Evolutionary conservation across 37 sponge, comb jelly and placozoan genomes (phyloP).

Genomic region (Ianthella basta): DNA sequence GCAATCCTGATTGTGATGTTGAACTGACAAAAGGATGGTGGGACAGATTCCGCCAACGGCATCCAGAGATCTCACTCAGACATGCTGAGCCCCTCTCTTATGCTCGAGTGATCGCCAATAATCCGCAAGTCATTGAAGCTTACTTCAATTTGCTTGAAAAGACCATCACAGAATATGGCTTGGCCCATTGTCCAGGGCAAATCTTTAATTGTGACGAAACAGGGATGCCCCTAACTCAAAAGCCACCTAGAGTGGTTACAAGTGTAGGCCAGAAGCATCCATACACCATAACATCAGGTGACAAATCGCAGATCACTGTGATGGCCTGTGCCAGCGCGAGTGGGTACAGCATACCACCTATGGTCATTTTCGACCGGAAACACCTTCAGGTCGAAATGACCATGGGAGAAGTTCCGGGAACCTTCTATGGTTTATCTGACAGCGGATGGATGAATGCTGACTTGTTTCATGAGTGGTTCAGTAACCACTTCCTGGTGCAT

Average conservation of each 20-base stretch:
- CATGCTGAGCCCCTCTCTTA: not conserved
- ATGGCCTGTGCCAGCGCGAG: constrained; percentile 29
- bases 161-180: not conserved
- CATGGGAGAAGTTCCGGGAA: constrained; percentile 28
- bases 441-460: constrained; percentile 34
- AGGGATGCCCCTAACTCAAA: constrained; percentile 7
- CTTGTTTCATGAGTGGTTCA: constrained; percentile 35
- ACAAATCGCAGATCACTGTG: constrained; percentile 19
- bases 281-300: not conserved
- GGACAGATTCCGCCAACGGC: constrained; percentile 21
- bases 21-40: constrained; percentile 28
- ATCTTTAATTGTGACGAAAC: constrained; percentile 12
- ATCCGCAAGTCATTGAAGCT: not conserved
- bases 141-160: constrained; percentile 4
- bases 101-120: not conserved
- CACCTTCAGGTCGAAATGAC: not conserved
- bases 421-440: constrained; percentile 10
- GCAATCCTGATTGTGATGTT: not conserved
- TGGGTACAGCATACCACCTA: constrained; percentile 22
- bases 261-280: constrained; percentile 1
- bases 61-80: not conserved
- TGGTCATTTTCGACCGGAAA: constrained; percentile 6
- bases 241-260: not conserved
- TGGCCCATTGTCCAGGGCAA: not conserved
- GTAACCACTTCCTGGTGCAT: constrained; percentile 22